A percentile compares a stretch with the other conserved stretches of the same genome.
Conservation (phyloP, 2,797 vertebrate genomes). For the Notolepis coatsorum region DNA sequence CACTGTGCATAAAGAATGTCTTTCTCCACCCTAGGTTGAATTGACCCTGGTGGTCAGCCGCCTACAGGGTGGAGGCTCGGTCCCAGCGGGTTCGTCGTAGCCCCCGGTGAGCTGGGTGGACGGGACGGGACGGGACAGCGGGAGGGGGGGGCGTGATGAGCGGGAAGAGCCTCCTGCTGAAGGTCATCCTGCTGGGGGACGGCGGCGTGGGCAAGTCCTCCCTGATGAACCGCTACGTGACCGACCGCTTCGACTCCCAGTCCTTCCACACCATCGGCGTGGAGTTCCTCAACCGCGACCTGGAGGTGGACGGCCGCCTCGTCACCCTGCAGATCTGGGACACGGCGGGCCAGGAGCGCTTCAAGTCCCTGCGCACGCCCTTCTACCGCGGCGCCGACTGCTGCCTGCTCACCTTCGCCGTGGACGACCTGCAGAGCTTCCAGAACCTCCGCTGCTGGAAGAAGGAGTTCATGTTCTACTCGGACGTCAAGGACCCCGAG, state of each 20-base stretch:
- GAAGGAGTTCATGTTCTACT: constrained; percentile 97
- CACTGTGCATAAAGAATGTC: no score
- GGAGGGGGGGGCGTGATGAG: constrained; percentile 83
- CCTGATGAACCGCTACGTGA: constrained; percentile 98
- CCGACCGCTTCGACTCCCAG: constrained; percentile 96
- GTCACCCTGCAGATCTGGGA: constrained; percentile 99
- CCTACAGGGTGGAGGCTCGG: constrained; percentile 40
- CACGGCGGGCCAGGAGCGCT: constrained; percentile 97
- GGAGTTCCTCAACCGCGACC: constrained; percentile 97
- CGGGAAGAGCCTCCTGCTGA: constrained; percentile 94
- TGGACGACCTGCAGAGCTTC: constrained; percentile 96
- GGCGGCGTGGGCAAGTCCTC: constrained; percentile 98
- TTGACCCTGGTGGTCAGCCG: constrained; percentile 53
- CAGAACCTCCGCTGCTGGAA: constrained; percentile 96
- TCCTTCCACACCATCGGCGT: constrained; percentile 98
- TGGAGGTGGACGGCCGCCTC: constrained; percentile 94
- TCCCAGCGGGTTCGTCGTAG: constrained; percentile 12
- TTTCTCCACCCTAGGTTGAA: constrained; percentile 57
- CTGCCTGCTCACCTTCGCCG: constrained; percentile 96
- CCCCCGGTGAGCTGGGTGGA: constrained; percentile 48
- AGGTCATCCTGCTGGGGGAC: constrained; percentile 97
- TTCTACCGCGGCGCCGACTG: constrained; percentile 98
- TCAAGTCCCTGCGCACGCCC: constrained; percentile 95
- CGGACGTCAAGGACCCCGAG: constrained; percentile 92
- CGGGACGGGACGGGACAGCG: constrained; percentile 39